A percentile compares a stretch with the other conserved stretches of the same genome.
Evolutionary conservation across 1,140 invertebrate genomes (phyloP).

Genomic region (Trichonephila inaurata): DNA sequence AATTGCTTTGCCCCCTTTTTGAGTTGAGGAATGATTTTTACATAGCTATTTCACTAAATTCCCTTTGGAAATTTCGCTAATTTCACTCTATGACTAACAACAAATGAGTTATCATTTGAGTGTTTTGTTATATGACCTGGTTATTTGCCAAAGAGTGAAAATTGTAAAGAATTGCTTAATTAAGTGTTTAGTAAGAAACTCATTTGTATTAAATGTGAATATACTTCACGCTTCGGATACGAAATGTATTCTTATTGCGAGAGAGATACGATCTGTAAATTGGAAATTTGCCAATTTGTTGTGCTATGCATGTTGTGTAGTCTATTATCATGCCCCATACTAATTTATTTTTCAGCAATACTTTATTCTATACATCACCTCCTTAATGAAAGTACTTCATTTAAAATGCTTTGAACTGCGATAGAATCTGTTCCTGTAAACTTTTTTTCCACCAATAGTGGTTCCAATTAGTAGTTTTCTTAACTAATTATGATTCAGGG

Average conservation of each 20-base stretch:
- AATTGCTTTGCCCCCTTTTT: no score
- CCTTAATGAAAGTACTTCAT: not conserved
- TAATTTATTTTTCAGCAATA: not conserved
- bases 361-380: not conserved
- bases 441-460: not conserved
- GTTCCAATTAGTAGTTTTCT: not conserved
- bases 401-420: not conserved
- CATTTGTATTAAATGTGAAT: not conserved
- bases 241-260: not conserved
- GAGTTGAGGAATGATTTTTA: not conserved
- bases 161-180: not conserved
- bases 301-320: not conserved
- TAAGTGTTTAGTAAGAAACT: not conserved
- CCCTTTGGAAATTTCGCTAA: not conserved
- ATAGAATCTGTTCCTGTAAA: not conserved
- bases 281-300: not conserved
- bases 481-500: not conserved
- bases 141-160: slow-evolving; percentile 3
- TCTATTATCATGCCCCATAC: not conserved
- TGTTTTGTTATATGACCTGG: not conserved
- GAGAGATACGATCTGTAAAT: not conserved
- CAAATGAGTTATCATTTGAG: not conserved
- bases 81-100: not conserved
- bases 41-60: not conserved
- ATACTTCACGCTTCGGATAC: not conserved